Evolutionary conservation across 2,797 vertebrate genomes (phyloP).

Genomic region (Phataginus tricuspis): DNA sequence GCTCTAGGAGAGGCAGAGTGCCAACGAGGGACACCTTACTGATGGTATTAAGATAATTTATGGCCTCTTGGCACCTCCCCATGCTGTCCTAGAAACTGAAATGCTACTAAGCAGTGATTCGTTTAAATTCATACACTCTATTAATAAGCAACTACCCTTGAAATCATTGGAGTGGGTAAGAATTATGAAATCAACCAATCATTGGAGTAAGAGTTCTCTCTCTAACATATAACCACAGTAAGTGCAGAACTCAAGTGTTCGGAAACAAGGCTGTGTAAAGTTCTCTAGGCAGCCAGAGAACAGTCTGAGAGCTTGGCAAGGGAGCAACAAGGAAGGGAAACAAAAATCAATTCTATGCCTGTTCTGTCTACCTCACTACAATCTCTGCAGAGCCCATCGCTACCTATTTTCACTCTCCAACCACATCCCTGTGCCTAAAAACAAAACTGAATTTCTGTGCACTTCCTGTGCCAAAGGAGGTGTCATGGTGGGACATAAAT

Average conservation of each 20-base stretch:
- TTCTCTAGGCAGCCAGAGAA: neutral
- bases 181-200: slow-evolving; percentile 13
- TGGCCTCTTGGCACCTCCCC: neutral
- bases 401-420: neutral
- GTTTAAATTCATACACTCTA: neutral
- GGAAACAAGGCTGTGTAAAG: neutral
- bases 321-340: neutral
- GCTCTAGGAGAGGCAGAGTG: neutral
- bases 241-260: neutral
- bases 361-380: neutral
- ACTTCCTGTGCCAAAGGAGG: neutral
- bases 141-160: neutral
- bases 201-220: neutral
- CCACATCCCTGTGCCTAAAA: neutral
- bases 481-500: neutral
- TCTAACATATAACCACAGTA: neutral
- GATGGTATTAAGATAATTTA: neutral
- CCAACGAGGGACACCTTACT: neutral
- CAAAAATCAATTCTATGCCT: neutral
- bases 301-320: neutral
- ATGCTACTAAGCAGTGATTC: slow-evolving; percentile 14
- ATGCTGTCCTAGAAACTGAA: neutral
- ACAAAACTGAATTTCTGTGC: neutral
- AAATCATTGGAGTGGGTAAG: neutral
- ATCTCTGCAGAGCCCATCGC: neutral